A percentile compares a stretch with the other conserved stretches of the same genome.
Conservation (phyloP, 2,113 vertebrate genomes). For the Piaya cayana region DNA sequence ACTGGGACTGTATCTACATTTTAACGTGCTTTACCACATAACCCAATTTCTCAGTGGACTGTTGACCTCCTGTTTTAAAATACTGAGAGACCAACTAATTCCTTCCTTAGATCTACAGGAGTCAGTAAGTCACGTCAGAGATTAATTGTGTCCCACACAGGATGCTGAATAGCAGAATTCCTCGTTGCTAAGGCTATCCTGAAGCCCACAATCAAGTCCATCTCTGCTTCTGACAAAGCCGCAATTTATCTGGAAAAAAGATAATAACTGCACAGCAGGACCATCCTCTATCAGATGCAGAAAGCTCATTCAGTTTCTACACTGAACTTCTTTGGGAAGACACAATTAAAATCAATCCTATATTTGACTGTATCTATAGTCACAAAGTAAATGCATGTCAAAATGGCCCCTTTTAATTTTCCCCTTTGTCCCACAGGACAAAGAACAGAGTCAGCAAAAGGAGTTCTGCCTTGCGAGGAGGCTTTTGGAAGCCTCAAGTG, state of each 20-base stretch:
- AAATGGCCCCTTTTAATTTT: neutral
- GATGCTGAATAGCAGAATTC: neutral
- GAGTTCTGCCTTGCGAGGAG: neutral
- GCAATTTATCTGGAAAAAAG: neutral
- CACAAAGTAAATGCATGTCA: neutral
- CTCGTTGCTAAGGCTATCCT: neutral
- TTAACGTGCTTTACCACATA: neutral
- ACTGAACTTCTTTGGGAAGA: neutral
- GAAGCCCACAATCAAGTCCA: neutral
- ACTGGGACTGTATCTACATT: neutral
- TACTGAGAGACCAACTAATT: neutral
- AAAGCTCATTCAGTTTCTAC: neutral
- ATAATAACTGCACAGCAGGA: neutral
- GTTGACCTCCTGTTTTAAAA: neutral
- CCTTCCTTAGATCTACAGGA: neutral
- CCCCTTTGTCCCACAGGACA: neutral
- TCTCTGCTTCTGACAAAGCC: neutral
- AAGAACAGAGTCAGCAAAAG: neutral
- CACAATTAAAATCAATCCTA: neutral
- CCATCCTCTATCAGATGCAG: neutral
- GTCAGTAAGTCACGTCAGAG: neutral
- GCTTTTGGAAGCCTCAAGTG: neutral
- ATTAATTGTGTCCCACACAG: rapidly evolving
- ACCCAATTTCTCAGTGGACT: neutral
- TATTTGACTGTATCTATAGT: neutral